Evolutionary conservation across 1,140 invertebrate genomes (phyloP).

Genomic region (Orius laevigatus): DNA sequence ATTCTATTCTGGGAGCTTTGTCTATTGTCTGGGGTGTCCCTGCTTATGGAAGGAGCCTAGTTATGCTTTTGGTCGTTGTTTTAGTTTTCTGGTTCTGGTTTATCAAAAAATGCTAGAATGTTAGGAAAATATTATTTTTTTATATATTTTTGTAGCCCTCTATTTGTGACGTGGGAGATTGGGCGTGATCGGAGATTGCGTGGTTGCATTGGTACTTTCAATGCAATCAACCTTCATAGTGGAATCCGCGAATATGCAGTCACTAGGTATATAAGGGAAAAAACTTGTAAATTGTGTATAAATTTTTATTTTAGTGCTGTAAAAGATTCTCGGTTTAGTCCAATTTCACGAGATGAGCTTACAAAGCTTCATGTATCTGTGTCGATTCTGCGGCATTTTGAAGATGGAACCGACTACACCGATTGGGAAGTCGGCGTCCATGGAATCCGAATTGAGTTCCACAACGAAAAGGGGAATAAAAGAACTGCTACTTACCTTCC

Average conservation of each 20-base stretch:
- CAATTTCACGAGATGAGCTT: constrained; percentile 87
- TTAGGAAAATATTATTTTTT: constrained; percentile 16
- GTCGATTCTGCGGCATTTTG: constrained; percentile 87
- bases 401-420: constrained; percentile 83
- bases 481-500: constrained; percentile 95
- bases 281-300: background rate
- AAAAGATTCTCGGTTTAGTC: constrained; percentile 91
- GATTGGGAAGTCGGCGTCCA: constrained; percentile 97
- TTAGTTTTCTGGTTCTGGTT: too few relatives aligned
- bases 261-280: constrained; percentile 44
- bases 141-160: constrained; percentile 53
- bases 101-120: too few relatives aligned
- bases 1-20: too few relatives aligned
- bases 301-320: constrained; percentile 57
- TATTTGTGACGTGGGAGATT: constrained; percentile 98
- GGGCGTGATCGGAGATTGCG: constrained; percentile 79
- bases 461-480: constrained; percentile 86
- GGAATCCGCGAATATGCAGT: constrained; percentile 92
- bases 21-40: too few relatives aligned
- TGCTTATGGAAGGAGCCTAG: too few relatives aligned
- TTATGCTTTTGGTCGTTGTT: too few relatives aligned
- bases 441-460: constrained; percentile 95
- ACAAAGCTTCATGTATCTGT: constrained; percentile 85
- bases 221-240: constrained; percentile 81
- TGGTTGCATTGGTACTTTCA: constrained; percentile 93